Evolutionary conservation across 2,888 invertebrate genomes (phyloP).

Genomic region (Lithophane leautieri): DNA sequence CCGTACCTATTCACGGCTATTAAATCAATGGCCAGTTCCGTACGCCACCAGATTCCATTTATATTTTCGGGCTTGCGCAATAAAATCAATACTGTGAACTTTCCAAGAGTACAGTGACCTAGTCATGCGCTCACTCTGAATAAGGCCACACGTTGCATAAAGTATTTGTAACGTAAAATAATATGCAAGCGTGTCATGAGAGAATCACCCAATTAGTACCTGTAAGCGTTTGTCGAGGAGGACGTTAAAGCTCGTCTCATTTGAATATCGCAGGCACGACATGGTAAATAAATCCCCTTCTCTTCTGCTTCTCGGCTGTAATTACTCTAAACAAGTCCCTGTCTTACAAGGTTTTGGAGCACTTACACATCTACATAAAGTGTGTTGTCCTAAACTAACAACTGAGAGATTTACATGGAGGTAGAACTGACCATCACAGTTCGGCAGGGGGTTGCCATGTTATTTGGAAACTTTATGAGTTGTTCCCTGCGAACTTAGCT

Average conservation of each 20-base stretch:
- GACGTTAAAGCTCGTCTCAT: slow-evolving; percentile 57
- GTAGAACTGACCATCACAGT: slow-evolving; percentile 40
- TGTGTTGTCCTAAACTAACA: slow-evolving; percentile 73
- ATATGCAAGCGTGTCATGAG: slow-evolving; percentile 62
- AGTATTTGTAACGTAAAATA: slow-evolving; percentile 78
- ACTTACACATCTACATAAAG: slow-evolving; percentile 59
- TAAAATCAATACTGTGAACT: slow-evolving; percentile 90
- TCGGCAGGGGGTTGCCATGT: slow-evolving; percentile 28
- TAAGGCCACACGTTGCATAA: slow-evolving; percentile 84
- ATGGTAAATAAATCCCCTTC: slow-evolving; percentile 50
- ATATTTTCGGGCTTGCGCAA: slow-evolving; percentile 89
- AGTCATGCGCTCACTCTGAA: slow-evolving; percentile 82
- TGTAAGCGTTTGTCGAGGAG: slow-evolving; percentile 51
- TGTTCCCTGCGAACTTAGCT: slow-evolving; percentile 44
- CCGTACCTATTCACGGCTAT: slow-evolving; percentile 65
- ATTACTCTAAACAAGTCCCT: slow-evolving; percentile 66
- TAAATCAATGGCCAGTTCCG: slow-evolving; percentile 77
- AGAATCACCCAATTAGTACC: slow-evolving; percentile 69
- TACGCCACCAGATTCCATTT: slow-evolving; percentile 80
- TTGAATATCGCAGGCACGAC: slow-evolving; percentile 60
- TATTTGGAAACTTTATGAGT: slow-evolving; percentile 50
- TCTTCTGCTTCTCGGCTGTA: slow-evolving; percentile 57
- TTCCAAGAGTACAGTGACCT: slow-evolving; percentile 88
- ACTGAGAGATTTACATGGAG: slow-evolving; percentile 40
- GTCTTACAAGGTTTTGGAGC: slow-evolving; percentile 64